These are phyloP conservation scores for Mionectes olivaceus DNA, from an alignment of 2,797 vertebrate genomes.

Conservation along the genomic window DNA sequence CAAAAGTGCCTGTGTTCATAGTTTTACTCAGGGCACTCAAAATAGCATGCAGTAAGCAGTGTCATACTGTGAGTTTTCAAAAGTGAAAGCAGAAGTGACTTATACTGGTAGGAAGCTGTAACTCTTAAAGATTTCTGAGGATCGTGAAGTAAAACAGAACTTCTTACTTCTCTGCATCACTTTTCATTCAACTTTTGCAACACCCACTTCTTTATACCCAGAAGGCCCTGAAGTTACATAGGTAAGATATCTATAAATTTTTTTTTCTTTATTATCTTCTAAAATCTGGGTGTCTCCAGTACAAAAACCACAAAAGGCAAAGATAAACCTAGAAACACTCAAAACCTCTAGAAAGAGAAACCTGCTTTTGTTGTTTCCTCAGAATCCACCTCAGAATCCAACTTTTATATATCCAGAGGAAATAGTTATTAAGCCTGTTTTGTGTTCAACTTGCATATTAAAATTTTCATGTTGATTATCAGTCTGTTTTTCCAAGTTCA, in stretches of 20 bases:
- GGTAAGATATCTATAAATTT: constrained; percentile 58
- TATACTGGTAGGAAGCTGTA: constrained; percentile 37
- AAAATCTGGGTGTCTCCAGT: not conserved
- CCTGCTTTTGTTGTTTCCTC: not conserved
- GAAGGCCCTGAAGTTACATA: not conserved
- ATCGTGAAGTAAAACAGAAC: constrained; percentile 45
- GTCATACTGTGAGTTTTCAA: constrained; percentile 73
- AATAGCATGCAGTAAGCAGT: constrained; percentile 77
- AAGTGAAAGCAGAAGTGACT: constrained; percentile 65
- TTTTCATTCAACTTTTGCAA: not conserved
- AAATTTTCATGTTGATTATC: not conserved
- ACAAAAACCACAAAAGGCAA: not conserved
- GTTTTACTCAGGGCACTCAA: constrained; percentile 81
- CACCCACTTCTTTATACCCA: not conserved
- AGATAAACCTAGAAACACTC: not conserved
- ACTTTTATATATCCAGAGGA: not conserved
- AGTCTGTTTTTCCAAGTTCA: not conserved
- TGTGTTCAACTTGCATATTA: not conserved
- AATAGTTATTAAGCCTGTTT: not conserved
- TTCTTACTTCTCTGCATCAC: not conserved
- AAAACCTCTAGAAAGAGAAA: not conserved
- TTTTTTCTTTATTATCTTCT: not conserved
- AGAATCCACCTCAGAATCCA: fast-evolving
- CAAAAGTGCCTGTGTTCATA: constrained; percentile 93
- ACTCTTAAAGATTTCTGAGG: constrained; percentile 8